Evolutionary conservation across 2,888 invertebrate species (phyloP), one percentile per base, ranked within the genome.

Genomic region (Acanthosepion pharaonis): DNA sequence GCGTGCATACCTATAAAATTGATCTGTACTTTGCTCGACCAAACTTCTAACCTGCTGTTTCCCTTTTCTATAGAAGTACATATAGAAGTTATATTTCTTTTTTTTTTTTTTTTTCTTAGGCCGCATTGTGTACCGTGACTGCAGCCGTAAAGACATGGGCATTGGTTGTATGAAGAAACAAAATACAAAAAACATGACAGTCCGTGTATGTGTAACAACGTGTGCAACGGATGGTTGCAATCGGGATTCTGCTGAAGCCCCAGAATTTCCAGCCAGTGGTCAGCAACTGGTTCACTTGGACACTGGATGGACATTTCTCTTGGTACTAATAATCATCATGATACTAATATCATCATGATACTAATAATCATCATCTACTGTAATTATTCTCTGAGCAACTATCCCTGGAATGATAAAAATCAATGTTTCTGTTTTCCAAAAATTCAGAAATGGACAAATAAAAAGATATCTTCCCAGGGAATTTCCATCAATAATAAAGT

Each of bases 51-150:
- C 51, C 51, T 51, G 15, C 15, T 51, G 51, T 51, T 51, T 42
- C 3, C 5, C 59, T 59, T 59, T 59, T 20, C 20, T 59, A 59
- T 4, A 25, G 23, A 64, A 25, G 25, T 25, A 28, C 25, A 33
- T 11, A 33, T 1, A 33, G 33, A 33, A 33, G 33, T 78, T 78
- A 5, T n/a, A 53, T 93, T 93, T 28, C 23, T 93, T 18, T 92
- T 92, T 9, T 0, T 48, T 92, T 25, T 51, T 92, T 48, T 92
- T 48, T 23, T 49, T 18, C 9, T 9, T 42, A 94, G 94, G 94
- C 20, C 94, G 94, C 33, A 94, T 94, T n/a, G 94, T 94, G 48
- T 94, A 94, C 20, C 94, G 94, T 33, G 94, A 94, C 64, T 94
- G 94, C 42, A 94, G 94, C 15, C 48, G n/a, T 20, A 48, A 59